Evolutionary conservation across 64 coral and sea anemone species (phyloP), one percentile per base, ranked within the genome.

Genomic region (Pocillopora verrucosa): DNA sequence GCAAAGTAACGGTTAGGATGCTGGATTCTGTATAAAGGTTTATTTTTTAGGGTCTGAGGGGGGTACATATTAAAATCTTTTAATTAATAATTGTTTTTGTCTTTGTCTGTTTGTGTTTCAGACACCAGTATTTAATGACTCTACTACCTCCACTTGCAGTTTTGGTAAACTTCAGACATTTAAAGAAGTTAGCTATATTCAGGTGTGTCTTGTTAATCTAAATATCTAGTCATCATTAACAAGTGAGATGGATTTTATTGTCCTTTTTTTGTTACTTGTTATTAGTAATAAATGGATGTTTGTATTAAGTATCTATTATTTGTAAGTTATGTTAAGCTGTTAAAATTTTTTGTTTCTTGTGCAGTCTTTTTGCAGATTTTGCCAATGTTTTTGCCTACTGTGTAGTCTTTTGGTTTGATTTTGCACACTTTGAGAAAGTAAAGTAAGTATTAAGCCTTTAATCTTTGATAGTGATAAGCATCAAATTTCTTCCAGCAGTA

Each of bases 331-430:
- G 16, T 63, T 63, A 63, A 63, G 11, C 16, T 15, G 16, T 13
- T 25, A 24, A 10, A 11, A 70, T 25, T 64, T 2, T 34, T 16
- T 90, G 67, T 84, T 30, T 82, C 41, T 73, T 34, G 74, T 93
- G 10, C 83, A 99, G 97, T 80, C 89, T 99, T 59, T 95, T 99
- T 91, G 97, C 97, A 79, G 97, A 99, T 89, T 99, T 99, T 93
- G 97, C 97, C 1, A 99, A 99, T 90, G 94, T 93, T 0, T 99
- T 99, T 93, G 97, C 97, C 9, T 99, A 99, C 56, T 99, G 97
- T 88, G 97, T 99, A 36, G 97, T 99, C 16, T 99, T 99, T 62
- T 99, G 97, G 97, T 99, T 99, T 93, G 97, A 99, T 74, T 99
- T 99, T 91, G 88, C 92, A 65, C 90, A 99, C 68, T 95, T 95